phyloP scores from a whole-genome alignment of 2,888 invertebrate species.

The Mantis religiosa region DNA sequence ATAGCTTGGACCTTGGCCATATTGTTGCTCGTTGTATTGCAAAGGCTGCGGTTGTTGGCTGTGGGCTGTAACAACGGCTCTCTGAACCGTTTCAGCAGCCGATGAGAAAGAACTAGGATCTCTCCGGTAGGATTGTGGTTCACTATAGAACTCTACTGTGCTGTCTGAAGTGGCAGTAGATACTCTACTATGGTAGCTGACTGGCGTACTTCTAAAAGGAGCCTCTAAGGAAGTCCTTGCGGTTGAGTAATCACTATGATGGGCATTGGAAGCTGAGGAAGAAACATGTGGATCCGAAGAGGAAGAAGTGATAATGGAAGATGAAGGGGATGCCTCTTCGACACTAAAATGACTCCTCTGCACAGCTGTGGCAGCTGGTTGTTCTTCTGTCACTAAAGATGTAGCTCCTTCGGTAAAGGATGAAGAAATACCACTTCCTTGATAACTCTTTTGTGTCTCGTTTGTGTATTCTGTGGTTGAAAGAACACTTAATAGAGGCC shows the following conservation, averaged over 20 bases:
- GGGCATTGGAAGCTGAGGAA: background rate
- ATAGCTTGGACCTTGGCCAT: background rate
- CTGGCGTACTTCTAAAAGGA: constrained; percentile 23
- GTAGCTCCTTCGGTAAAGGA: background rate
- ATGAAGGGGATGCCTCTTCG: constrained; percentile 33
- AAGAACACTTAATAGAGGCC: background rate
- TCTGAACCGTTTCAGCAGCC: constrained; percentile 7
- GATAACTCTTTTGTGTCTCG: background rate
- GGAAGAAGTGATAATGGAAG: background rate
- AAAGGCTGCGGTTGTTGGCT: background rate
- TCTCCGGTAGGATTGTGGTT: constrained; percentile 30
- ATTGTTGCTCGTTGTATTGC: background rate
- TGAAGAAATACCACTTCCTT: background rate
- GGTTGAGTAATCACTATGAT: background rate
- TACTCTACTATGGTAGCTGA: constrained; percentile 32
- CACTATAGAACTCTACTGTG: constrained; percentile 32
- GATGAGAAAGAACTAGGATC: background rate
- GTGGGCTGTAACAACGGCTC: background rate
- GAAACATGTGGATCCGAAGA: background rate
- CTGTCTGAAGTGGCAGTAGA: constrained; percentile 33
- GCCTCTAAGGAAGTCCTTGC: background rate
- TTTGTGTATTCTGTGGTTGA: background rate
- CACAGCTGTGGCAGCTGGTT: constrained; percentile 29
- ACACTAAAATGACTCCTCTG: constrained; percentile 35
- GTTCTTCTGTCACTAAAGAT: constrained; percentile 30